These are phyloP conservation scores for Atopsyche davidsoni DNA, from an alignment of 1,140 invertebrate species.

Conservation along the genomic window DNA sequence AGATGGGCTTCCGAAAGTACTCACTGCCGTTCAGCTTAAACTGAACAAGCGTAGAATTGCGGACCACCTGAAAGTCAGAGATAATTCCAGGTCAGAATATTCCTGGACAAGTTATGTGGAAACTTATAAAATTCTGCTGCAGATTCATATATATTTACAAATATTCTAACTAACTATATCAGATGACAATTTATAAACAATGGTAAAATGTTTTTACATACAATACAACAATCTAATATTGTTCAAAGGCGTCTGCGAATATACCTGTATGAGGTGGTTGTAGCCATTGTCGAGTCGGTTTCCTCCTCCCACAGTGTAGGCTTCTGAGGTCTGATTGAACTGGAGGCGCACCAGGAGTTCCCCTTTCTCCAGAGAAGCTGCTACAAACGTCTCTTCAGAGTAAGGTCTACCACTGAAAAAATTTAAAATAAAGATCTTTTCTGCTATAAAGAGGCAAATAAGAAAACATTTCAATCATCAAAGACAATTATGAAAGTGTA, in stretches of 20 bases:
- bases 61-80: conserved; percentile 59
- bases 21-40: conserved; percentile 83
- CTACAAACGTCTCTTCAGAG: conserved; percentile 63
- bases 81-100: too few relatives aligned
- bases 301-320: conserved; percentile 72
- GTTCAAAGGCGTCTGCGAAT: too few relatives aligned
- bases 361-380: conserved; percentile 69
- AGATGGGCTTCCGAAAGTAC: conserved; percentile 80
- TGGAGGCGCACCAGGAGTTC: conserved; percentile 73
- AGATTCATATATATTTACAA: too few relatives aligned
- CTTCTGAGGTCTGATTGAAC: conserved; percentile 72
- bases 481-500: background rate
- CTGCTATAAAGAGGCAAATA: conserved; percentile 1
- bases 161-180: too few relatives aligned
- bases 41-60: conserved; percentile 71
- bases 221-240: too few relatives aligned
- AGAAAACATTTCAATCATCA: background rate
- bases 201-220: too few relatives aligned
- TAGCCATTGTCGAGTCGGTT: conserved; percentile 80
- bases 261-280: conserved; percentile 76
- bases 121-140: too few relatives aligned
- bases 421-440: too few relatives aligned
- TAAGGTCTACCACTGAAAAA: conserved; percentile 16
- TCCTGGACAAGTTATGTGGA: too few relatives aligned
- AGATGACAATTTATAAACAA: too few relatives aligned